Evolutionary conservation across 2,113 vertebrate species (phyloP), one percentile per base, ranked within the genome.

Genomic region (Brachyhypopomus gauderio): DNA sequence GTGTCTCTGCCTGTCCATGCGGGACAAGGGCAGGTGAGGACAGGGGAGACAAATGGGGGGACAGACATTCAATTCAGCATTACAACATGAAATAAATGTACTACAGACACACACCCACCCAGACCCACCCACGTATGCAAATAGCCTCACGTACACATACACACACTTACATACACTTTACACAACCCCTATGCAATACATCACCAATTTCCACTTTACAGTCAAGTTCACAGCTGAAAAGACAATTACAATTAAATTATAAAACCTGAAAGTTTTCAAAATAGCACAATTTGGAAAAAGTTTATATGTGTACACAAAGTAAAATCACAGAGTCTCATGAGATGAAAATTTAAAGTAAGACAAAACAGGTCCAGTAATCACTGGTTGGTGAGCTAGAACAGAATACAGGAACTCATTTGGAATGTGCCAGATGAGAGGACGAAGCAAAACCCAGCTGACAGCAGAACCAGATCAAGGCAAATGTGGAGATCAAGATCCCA

Each of bases 161-260:
- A 76, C 55, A 4, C 45, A 70, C 58, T 48, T 14, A 86, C 84
- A 77, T 78, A 75, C 64, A 59, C 79, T 34, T 69, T 36, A 90
- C 87, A 73, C 25, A 86, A 89, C 79, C 89, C 79, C 83, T 14
- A 89, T 88, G 92, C 88, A 77, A 83, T 81, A 78, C 38, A 80
- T 4, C 78, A 73, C 23, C 72, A 69, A 38, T 20, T 78, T 73
- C 63, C 79, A 83, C 59, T 66, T 78, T 22, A 80, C 74, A 83
- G 86, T 81, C 77, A 85, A 85, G 87, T 89, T 91, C 90, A 92
- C 91, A 86, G 85, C 85, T 84, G 80, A 85, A 77, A 82, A 88
- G 89, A 91, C 88, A 62, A 89, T 89, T 86, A 36, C 71, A 88
- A 87, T 80, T 84, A 85, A 84, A 82, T 84, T 90, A 30, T 30